Evolutionary conservation across 1,140 invertebrate genomes (phyloP).

Genomic region (Lordiphosa mommai): DNA sequence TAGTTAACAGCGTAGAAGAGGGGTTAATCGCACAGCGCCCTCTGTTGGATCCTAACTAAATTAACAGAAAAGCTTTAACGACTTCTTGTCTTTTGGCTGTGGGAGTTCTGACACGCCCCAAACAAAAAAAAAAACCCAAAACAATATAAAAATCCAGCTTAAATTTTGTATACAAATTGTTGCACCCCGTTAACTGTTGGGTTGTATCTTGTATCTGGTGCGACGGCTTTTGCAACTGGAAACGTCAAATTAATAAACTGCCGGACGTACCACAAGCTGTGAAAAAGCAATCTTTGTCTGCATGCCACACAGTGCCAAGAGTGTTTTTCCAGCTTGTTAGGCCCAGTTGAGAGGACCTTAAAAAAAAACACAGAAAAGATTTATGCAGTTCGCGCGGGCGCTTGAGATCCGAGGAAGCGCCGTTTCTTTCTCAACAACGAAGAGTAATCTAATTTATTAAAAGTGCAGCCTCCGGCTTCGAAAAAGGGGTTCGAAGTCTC

Average conservation of each 20-base stretch:
- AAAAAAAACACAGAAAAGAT: slow-evolving; percentile 34
- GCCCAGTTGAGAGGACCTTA: background rate
- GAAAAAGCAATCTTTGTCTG: slow-evolving; percentile 71
- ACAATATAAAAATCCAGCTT: background rate
- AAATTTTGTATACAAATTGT: slow-evolving; percentile 61
- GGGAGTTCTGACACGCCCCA: slow-evolving; percentile 7
- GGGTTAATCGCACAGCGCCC: background rate
- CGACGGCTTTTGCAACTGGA: slow-evolving; percentile 32
- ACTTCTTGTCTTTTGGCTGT: slow-evolving; percentile 4
- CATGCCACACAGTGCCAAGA: slow-evolving; percentile 34
- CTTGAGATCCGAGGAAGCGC: slow-evolving; percentile 50
- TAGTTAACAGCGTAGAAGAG: slow-evolving; percentile 30
- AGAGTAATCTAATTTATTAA: slow-evolving; percentile 77
- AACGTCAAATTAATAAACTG: slow-evolving; percentile 75
- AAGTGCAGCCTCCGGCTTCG: slow-evolving; percentile 56
- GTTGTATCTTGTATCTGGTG: background rate
- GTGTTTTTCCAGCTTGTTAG: slow-evolving; percentile 56
- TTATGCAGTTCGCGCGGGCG: slow-evolving; percentile 69
- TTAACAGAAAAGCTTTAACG: slow-evolving; percentile 6
- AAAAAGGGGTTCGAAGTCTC: slow-evolving; percentile 36
- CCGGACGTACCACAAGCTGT: slow-evolving; percentile 75
- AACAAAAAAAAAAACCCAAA: background rate
- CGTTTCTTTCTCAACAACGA: slow-evolving; percentile 30
- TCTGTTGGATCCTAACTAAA: slow-evolving; percentile 7
- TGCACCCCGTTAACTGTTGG: slow-evolving; percentile 38